A percentile compares a stretch with the other conserved stretches of the same genome.
Evolutionary conservation across 2,113 vertebrate genomes (phyloP).

Genomic region (Rutilus rutilus): DNA sequence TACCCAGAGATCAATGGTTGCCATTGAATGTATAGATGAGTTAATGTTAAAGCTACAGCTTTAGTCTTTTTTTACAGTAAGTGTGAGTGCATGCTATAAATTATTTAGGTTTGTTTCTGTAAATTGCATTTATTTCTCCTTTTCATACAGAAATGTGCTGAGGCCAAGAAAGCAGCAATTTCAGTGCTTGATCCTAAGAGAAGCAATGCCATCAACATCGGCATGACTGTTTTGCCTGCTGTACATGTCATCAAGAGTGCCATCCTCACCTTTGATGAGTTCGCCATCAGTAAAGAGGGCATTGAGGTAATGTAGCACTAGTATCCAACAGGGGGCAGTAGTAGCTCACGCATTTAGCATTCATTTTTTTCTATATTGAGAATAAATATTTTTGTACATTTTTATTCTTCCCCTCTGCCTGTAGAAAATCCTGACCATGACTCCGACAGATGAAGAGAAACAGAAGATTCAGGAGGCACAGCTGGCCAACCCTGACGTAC

Average conservation of each 20-base stretch:
- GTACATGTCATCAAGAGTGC: constrained; percentile 92
- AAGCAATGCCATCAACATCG: constrained; percentile 96
- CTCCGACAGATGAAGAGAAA: constrained; percentile 90
- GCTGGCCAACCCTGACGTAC: constrained; percentile 85
- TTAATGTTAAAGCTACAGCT: not conserved
- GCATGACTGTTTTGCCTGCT: constrained; percentile 89
- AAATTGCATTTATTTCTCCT: not conserved
- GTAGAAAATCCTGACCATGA: constrained; percentile 96
- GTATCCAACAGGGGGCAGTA: constrained; percentile 32
- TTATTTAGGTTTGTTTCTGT: not conserved
- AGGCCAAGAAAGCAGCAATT: constrained; percentile 84
- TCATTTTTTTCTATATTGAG: not conserved
- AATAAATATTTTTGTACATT: not conserved
- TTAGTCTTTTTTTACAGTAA: not conserved
- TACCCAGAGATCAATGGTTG: not conserved
- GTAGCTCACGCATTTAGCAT: not conserved
- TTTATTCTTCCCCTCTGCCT: not conserved
- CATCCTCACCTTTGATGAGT: constrained; percentile 92
- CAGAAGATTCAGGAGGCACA: constrained; percentile 95
- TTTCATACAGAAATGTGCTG: constrained; percentile 80
- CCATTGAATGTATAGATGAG: not conserved
- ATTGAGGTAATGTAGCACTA: constrained; percentile 83
- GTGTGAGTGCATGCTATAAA: not conserved
- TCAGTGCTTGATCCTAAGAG: constrained; percentile 90
- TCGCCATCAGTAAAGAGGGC: constrained; percentile 93